A percentile compares a stretch with the other conserved stretches of the same genome.
These are phyloP conservation scores for Parnassius apollo DNA, from an alignment of 2,888 invertebrate genomes.

Conservation along the genomic window DNA sequence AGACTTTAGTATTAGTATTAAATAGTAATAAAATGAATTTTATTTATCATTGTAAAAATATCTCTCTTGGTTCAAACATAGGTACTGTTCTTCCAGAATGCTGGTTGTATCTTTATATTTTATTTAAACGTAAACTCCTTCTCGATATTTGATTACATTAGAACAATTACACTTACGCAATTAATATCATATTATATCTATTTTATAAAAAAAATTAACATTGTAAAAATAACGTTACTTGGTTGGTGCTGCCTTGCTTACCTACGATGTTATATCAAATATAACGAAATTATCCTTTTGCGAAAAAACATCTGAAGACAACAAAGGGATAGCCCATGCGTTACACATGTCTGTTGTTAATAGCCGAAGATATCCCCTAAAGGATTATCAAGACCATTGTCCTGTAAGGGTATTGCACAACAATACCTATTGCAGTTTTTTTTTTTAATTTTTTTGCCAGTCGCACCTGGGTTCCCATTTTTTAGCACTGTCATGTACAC, in stretches of 20 bases:
- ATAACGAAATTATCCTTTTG: slow-evolving; percentile 34
- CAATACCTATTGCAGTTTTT: slow-evolving; percentile 46
- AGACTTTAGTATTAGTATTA: too few species aligned
- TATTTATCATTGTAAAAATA: too few species aligned
- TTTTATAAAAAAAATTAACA: too few species aligned
- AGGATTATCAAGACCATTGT: slow-evolving; percentile 49
- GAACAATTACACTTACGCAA: too few species aligned
- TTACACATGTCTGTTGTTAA: slow-evolving; percentile 63
- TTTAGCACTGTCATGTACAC: slow-evolving; percentile 57
- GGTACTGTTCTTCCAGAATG: too few species aligned
- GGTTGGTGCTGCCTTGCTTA: slow-evolving; percentile 3
- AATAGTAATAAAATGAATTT: too few species aligned
- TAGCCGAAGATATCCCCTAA: slow-evolving; percentile 43
- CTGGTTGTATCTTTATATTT: too few species aligned
- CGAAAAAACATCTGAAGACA: slow-evolving; percentile 28
- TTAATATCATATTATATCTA: too few species aligned
- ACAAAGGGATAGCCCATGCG: slow-evolving; percentile 57
- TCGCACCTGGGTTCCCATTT: slow-evolving; percentile 65
- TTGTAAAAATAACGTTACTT: slow-evolving; percentile 3
- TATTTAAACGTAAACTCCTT: too few species aligned
- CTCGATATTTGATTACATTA: too few species aligned
- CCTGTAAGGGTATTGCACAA: slow-evolving; percentile 37
- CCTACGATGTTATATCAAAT: slow-evolving; percentile 21
- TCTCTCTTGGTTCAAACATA: too few species aligned
- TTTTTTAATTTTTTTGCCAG: slow-evolving; percentile 39